phyloP scores from a whole-genome alignment of 2,113 vertebrate genomes.

The Pelecanoides urinatrix region DNA sequence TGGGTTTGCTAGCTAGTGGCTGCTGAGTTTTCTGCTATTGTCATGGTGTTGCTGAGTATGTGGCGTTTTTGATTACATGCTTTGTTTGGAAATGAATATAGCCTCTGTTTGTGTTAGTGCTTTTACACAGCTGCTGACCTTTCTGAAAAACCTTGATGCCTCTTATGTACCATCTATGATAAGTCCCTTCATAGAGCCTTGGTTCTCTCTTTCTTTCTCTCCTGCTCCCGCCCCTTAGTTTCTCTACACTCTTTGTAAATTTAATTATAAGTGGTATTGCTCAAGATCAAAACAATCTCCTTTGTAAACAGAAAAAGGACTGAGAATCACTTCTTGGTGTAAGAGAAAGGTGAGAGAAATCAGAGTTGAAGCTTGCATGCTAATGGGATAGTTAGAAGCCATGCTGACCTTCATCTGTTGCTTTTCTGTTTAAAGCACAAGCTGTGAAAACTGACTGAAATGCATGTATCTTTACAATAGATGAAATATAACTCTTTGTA shows the following conservation, averaged over 20 bases:
- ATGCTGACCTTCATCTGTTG: not conserved
- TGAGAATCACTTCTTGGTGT: not conserved
- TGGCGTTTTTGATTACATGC: not conserved
- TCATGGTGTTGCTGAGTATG: not conserved
- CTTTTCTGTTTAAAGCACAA: not conserved
- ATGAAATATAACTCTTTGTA: not conserved
- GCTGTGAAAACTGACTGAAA: not conserved
- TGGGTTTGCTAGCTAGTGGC: not conserved
- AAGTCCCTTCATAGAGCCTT: not conserved
- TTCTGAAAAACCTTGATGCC: not conserved
- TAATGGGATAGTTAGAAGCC: not conserved
- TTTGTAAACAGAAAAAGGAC: not conserved
- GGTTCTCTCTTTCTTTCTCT: not conserved
- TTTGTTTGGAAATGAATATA: not conserved
- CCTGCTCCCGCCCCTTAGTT: not conserved
- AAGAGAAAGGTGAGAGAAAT: not conserved
- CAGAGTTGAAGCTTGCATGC: not conserved
- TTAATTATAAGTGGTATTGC: not conserved
- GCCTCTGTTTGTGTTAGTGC: not conserved
- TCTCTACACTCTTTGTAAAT: not conserved
- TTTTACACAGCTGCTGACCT: not conserved
- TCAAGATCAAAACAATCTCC: not conserved
- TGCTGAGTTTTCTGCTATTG: not conserved
- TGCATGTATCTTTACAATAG: accelerated
- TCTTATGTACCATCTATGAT: not conserved